Evolutionary conservation across 2,888 invertebrate species (phyloP).

Genomic region (Nymphalis urticae): DNA sequence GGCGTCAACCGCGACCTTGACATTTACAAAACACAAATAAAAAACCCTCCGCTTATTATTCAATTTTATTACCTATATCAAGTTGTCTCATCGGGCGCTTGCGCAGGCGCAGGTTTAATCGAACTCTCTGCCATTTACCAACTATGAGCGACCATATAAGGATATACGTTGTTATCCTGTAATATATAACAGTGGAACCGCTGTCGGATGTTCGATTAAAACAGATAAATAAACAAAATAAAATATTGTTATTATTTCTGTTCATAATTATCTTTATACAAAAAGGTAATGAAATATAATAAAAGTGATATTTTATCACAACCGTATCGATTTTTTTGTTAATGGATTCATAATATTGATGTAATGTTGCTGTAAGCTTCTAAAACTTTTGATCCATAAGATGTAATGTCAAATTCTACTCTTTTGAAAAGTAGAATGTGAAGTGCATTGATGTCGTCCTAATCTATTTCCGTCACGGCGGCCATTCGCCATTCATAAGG

Average conservation of each 20-base stretch:
- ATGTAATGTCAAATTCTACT: too few species aligned
- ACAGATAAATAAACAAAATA: background rate
- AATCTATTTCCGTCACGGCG: too few species aligned
- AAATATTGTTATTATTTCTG: background rate
- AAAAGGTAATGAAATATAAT: background rate
- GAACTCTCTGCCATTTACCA: background rate
- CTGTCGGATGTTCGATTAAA: background rate
- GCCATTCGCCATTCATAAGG: too few species aligned
- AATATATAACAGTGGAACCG: background rate
- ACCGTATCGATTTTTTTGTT: too few species aligned
- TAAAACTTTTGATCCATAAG: too few species aligned
- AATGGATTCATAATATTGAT: too few species aligned
- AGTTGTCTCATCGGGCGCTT: background rate
- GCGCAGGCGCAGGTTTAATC: background rate
- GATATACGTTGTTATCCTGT: background rate
- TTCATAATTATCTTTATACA: background rate
- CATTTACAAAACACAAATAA: constrained; percentile 1
- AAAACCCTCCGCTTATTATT: background rate
- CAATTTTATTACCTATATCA: background rate
- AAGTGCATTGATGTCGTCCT: too few species aligned
- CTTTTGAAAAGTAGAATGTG: too few species aligned
- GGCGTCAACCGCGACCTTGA: constrained; percentile 3
- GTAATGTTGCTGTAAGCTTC: too few species aligned
- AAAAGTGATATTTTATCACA: too few species aligned
- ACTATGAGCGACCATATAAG: background rate